Percentiles rank a stretch among this genome's conserved stretches.
Conservation (phyloP, 1,140 invertebrate species). For the Steinernema khuongi region DNA sequence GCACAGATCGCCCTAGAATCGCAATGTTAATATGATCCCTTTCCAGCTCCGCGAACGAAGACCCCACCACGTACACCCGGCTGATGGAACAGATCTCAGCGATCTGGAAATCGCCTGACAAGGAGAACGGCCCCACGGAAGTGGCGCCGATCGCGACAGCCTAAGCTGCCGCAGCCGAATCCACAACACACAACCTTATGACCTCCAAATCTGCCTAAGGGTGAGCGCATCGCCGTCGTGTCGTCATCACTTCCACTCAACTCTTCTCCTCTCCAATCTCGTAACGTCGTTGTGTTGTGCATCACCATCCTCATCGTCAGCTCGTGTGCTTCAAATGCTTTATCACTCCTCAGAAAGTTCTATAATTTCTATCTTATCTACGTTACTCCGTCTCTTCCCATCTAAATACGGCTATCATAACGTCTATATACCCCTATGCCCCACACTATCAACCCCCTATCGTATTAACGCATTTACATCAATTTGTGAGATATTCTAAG, state of each 20-base stretch:
- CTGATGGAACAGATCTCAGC: neutral
- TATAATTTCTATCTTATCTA: constrained; percentile 4
- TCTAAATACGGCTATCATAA: no score
- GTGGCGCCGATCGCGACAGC: constrained; percentile 1
- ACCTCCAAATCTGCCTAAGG: constrained; percentile 14
- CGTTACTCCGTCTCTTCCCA: neutral
- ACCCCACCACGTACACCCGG: neutral
- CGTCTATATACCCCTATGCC: no score
- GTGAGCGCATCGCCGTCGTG: neutral
- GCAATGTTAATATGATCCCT: neutral
- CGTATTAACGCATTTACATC: constrained; percentile 4
- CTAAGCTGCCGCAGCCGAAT: neutral
- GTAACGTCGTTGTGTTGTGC: constrained; percentile 11
- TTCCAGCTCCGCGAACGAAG: neutral
- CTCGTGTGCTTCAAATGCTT: constrained; percentile 15
- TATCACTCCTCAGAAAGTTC: constrained; percentile 3
- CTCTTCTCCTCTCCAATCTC: neutral
- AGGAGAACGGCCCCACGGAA: neutral
- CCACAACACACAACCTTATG: neutral
- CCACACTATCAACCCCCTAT: neutral
- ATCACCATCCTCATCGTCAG: neutral
- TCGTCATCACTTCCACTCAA: neutral
- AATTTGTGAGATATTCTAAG: constrained; percentile 15
- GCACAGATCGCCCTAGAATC: no score
- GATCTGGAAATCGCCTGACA: neutral